phyloP scores from a whole-genome alignment of 2,113 vertebrate genomes.

The Callaeas wilsoni region DNA sequence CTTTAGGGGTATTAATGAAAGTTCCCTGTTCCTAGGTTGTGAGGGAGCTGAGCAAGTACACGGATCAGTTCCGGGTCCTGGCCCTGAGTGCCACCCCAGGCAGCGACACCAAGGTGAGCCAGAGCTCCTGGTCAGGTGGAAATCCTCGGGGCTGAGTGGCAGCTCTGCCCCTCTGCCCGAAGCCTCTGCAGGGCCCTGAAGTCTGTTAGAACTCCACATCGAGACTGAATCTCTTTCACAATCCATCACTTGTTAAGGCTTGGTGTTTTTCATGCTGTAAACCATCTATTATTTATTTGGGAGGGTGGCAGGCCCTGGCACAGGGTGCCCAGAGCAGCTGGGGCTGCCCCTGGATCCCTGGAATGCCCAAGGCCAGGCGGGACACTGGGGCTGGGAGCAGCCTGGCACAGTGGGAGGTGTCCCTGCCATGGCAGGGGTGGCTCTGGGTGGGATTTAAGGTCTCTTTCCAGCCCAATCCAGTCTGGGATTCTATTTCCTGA shows the following conservation, averaged over 20 bases:
- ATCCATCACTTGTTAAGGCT: accelerated
- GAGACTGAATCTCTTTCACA: neutral
- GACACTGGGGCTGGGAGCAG: neutral
- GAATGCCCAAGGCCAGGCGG: neutral
- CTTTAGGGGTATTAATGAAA: neutral
- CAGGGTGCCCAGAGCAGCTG: neutral
- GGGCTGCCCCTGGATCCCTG: neutral
- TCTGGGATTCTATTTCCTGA: neutral
- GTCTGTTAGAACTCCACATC: no score
- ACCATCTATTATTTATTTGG: accelerated
- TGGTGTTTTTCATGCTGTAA: neutral
- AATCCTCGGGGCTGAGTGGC: accelerated
- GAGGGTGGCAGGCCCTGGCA: neutral
- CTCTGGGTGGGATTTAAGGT: accelerated
- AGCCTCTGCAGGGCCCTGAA: neutral
- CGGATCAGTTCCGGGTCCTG: constrained; percentile 85
- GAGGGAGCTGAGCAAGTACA: constrained; percentile 83
- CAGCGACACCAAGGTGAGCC: constrained; percentile 85
- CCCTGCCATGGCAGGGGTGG: neutral
- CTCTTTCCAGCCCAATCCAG: neutral
- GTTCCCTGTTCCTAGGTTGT: constrained; percentile 78
- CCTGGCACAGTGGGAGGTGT: neutral
- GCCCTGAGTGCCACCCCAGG: constrained; percentile 95
- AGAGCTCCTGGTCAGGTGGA: accelerated
- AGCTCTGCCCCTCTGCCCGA: neutral